Evolutionary conservation across 2,888 invertebrate genomes (phyloP).

Genomic region (Monochamus alternatus): DNA sequence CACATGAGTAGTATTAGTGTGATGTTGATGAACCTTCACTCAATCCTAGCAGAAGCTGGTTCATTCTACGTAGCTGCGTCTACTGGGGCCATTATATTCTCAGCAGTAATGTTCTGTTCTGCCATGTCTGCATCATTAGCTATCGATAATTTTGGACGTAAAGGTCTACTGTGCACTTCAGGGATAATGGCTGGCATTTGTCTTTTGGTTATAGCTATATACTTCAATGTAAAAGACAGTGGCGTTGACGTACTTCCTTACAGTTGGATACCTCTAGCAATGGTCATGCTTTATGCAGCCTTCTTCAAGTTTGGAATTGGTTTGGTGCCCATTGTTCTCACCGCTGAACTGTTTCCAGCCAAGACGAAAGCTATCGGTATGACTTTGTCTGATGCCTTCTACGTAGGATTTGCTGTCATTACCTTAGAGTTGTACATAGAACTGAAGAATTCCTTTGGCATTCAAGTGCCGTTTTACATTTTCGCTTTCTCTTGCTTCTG

Average conservation of each 20-base stretch:
- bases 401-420: constrained; percentile 66
- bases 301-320: constrained; percentile 68
- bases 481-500: constrained; percentile 65
- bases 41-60: constrained; percentile 66
- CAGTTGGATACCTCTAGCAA: constrained; percentile 60
- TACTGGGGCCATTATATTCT: constrained; percentile 67
- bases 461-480: constrained; percentile 67
- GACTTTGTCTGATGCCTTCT: constrained; percentile 68
- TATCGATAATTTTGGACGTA: constrained; percentile 68
- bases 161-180: constrained; percentile 63
- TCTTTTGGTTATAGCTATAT: constrained; percentile 65
- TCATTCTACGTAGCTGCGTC: constrained; percentile 62
- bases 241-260: constrained; percentile 59
- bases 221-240: constrained; percentile 64
- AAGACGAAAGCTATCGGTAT: constrained; percentile 69
- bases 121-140: constrained; percentile 64
- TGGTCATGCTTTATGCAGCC: constrained; percentile 66
- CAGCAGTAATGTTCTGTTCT: constrained; percentile 66
- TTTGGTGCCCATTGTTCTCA: constrained; percentile 68
- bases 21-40: constrained; percentile 69
- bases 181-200: constrained; percentile 65
- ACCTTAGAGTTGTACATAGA: constrained; percentile 66
- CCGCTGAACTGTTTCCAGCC: constrained; percentile 69
- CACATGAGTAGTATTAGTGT: constrained; percentile 70
- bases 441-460: constrained; percentile 58